phyloP scores from a whole-genome alignment of 37 sponge, comb jelly and placozoan species.

The Aplysina aerophoba region DNA sequence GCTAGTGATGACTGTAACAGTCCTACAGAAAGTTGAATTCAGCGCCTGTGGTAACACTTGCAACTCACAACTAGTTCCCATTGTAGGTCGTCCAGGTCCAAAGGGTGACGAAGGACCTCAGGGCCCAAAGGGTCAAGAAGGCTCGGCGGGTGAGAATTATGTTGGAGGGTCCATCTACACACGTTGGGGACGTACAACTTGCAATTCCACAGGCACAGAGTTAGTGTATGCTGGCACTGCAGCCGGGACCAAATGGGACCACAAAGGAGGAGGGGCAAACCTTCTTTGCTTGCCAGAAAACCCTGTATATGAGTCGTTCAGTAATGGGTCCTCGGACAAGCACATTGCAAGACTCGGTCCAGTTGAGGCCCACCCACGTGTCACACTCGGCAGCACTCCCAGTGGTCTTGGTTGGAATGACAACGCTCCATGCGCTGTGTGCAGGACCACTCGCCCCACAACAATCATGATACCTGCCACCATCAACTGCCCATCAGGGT shows the following conservation, averaged over 20 bases:
- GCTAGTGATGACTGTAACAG: no score
- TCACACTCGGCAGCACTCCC: background rate
- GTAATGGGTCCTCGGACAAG: no score
- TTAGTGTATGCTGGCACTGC: slow-evolving; percentile 24
- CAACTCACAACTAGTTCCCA: no score
- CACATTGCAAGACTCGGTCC: background rate
- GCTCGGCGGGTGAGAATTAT: no score
- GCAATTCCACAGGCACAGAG: background rate
- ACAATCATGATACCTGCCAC: background rate
- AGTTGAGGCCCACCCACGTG: slow-evolving; percentile 9
- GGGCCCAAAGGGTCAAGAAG: no score
- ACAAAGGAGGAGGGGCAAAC: slow-evolving; percentile 36
- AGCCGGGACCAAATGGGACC: background rate
- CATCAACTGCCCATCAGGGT: slow-evolving; percentile 17
- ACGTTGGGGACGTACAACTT: slow-evolving; percentile 17
- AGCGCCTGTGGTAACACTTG: no score
- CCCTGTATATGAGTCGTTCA: background rate
- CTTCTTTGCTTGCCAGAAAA: slow-evolving; percentile 15
- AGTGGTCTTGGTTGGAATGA: background rate
- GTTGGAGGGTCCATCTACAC: slow-evolving; percentile 32
- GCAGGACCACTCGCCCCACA: background rate
- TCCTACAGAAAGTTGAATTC: no score
- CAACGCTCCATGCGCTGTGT: slow-evolving; percentile 30
- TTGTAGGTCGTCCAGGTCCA: no score
- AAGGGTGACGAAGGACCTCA: no score